Evolutionary conservation across 2,113 vertebrate genomes (phyloP).

Genomic region (Myrmecophaga tridactyla): DNA sequence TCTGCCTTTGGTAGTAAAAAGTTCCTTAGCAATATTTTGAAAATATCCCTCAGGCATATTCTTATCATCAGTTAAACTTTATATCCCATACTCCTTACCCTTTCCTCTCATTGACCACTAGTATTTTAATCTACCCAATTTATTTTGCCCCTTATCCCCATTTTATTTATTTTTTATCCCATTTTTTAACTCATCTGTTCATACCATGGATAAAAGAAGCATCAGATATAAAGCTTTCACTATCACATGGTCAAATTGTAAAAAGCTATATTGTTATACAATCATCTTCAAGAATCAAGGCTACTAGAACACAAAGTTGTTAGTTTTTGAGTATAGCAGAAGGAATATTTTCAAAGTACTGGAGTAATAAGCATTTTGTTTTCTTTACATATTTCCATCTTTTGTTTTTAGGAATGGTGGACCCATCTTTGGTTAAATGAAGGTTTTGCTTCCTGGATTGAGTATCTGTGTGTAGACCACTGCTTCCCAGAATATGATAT

Average conservation of each 20-base stretch:
- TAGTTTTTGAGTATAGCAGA: constrained; percentile 9
- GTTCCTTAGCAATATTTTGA: constrained; percentile 24
- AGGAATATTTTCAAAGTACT: background rate
- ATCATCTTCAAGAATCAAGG: too few relatives aligned
- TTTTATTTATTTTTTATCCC: too few relatives aligned
- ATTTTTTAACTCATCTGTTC: too few relatives aligned
- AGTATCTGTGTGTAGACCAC: constrained; percentile 98
- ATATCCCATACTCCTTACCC: too few relatives aligned
- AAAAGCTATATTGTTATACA: too few relatives aligned
- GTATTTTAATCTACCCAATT: too few relatives aligned
- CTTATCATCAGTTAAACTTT: background rate
- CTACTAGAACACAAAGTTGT: too few relatives aligned
- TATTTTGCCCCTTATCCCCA: too few relatives aligned
- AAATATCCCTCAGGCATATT: constrained; percentile 5
- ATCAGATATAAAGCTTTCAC: too few relatives aligned
- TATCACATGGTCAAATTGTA: too few relatives aligned
- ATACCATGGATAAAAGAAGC: too few relatives aligned
- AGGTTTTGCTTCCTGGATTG: constrained; percentile 99
- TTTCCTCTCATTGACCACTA: too few relatives aligned
- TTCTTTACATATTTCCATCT: background rate
- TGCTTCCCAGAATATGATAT: constrained; percentile 99
- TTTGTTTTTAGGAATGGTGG: constrained; percentile 95
- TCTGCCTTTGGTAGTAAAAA: constrained; percentile 15
- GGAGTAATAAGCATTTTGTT: background rate
- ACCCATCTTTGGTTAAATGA: constrained; percentile 99